Evolutionary conservation across 2,888 invertebrate genomes (phyloP).

Genomic region (Sycophila texana): DNA sequence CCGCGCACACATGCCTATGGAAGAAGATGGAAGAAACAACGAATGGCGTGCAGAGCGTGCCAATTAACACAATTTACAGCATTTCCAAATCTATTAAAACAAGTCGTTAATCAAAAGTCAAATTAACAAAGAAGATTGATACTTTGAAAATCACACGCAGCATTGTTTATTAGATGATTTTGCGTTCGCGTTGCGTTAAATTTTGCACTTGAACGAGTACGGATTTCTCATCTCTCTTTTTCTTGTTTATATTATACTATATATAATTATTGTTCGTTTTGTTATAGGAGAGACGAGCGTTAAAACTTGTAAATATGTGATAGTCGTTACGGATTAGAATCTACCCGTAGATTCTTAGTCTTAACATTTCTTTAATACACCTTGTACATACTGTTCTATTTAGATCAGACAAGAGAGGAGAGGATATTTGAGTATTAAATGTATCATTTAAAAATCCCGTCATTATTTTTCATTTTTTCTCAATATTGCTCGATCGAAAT

Average conservation of each 20-base stretch:
- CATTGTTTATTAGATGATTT: too few species aligned
- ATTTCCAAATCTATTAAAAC: too few species aligned
- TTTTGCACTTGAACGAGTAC: slow-evolving; percentile 43
- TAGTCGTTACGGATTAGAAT: slow-evolving; percentile 62
- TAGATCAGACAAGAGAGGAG: slow-evolving; percentile 44
- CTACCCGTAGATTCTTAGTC: slow-evolving; percentile 62
- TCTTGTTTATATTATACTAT: slow-evolving; percentile 30
- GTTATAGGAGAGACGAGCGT: slow-evolving; percentile 38
- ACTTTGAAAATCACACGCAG: too few species aligned
- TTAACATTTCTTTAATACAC: slow-evolving; percentile 49
- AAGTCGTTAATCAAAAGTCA: too few species aligned
- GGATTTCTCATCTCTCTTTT: slow-evolving; percentile 32
- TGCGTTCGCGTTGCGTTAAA: slow-evolving; percentile 25
- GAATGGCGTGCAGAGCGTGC: slow-evolving; percentile 25
- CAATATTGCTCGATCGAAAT: slow-evolving; percentile 29
- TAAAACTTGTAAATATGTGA: slow-evolving; percentile 56
- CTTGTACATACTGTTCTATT: slow-evolving; percentile 50
- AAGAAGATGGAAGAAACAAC: slow-evolving; percentile 12
- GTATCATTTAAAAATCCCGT: slow-evolving; percentile 38
- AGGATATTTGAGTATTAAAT: slow-evolving; percentile 55
- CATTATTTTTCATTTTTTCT: slow-evolving; percentile 38
- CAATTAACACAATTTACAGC: slow-evolving; percentile 3
- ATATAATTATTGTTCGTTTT: slow-evolving; percentile 39
- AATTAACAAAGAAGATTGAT: too few species aligned
- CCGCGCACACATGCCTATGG: background rate